Conservation (phyloP, 1,140 invertebrate genomes). For the Prorops nasuta region DNA sequence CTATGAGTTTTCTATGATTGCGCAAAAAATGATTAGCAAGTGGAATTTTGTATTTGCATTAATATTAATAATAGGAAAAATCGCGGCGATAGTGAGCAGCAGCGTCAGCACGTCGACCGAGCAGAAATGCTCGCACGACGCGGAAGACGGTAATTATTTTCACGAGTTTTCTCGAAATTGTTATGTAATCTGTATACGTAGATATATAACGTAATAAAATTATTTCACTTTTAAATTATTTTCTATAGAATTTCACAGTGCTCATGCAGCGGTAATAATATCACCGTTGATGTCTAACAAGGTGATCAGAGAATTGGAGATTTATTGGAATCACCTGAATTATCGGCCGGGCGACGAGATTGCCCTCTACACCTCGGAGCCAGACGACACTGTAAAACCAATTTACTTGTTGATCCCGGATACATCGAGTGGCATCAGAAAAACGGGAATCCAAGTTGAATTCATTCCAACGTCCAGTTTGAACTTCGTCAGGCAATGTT, state of each 20-base stretch:
- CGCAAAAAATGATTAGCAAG: too few species aligned
- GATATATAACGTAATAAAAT: too few species aligned
- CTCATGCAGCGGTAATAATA: slow-evolving; percentile 29
- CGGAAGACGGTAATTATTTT: too few species aligned
- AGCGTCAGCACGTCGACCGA: too few species aligned
- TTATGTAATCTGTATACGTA: too few species aligned
- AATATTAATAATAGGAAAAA: too few species aligned
- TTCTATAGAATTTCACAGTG: slow-evolving; percentile 23
- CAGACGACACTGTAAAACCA: slow-evolving; percentile 9
- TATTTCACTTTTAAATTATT: not conserved
- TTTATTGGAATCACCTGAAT: slow-evolving; percentile 40
- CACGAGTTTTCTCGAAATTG: too few species aligned
- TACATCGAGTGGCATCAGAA: slow-evolving; percentile 22
- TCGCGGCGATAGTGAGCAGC: too few species aligned
- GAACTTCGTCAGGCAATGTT: slow-evolving; percentile 28
- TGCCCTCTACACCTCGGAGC: slow-evolving; percentile 23
- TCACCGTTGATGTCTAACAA: slow-evolving; percentile 29
- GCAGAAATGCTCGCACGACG: too few species aligned
- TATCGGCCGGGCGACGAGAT: slow-evolving; percentile 27
- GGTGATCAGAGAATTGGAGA: slow-evolving; percentile 32
- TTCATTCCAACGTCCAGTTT: slow-evolving; percentile 30
- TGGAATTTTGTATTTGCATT: too few species aligned
- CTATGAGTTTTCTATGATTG: too few species aligned
- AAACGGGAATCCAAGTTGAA: slow-evolving; percentile 28
- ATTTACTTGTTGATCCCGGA: slow-evolving; percentile 25